Evolutionary conservation across 2,888 invertebrate genomes (phyloP).

Genomic region (Octonoba sinensis): DNA sequence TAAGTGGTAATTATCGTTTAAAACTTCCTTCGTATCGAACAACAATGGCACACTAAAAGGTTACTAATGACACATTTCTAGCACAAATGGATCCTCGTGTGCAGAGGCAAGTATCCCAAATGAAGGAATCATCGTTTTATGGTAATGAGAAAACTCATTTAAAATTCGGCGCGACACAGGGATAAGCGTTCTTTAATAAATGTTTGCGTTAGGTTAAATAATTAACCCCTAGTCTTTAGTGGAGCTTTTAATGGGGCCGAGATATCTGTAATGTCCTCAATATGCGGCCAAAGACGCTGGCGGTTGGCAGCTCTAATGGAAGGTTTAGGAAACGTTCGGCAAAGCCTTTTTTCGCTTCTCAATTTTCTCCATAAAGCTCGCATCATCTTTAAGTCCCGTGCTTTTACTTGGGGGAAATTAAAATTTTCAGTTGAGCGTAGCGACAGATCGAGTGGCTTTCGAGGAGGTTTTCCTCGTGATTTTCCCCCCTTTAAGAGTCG

Average conservation of each 20-base stretch:
- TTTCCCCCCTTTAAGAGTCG: conserved; percentile 7
- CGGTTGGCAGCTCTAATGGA: conserved; percentile 49
- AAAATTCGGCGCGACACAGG: conserved; percentile 16
- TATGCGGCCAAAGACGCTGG: conserved; percentile 34
- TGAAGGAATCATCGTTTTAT: conserved; percentile 34
- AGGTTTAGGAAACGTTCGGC: conserved; percentile 18
- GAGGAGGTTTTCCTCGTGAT: conserved; percentile 43
- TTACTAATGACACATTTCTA: conserved; percentile 18
- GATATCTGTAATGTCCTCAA: conserved; percentile 44
- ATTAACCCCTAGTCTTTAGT: conserved; percentile 46
- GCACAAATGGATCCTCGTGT: background rate
- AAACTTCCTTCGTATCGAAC: background rate
- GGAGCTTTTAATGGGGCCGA: conserved; percentile 43
- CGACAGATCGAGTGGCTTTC: conserved; percentile 50
- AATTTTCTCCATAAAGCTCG: background rate
- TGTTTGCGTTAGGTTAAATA: conserved; percentile 61
- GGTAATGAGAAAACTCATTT: conserved; percentile 40
- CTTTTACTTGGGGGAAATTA: conserved; percentile 61
- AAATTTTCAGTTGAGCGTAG: conserved; percentile 62
- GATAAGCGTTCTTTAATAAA: conserved; percentile 32
- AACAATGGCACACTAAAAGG: conserved; percentile 14
- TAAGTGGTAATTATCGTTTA: background rate
- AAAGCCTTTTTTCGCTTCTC: conserved; percentile 13
- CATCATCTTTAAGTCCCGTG: conserved; percentile 57
- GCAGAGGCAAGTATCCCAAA: conserved; percentile 5